Evolutionary conservation across 2,888 invertebrate genomes (phyloP), one percentile per base, ranked within the genome.

Genomic region (Lucinisca nassula): DNA sequence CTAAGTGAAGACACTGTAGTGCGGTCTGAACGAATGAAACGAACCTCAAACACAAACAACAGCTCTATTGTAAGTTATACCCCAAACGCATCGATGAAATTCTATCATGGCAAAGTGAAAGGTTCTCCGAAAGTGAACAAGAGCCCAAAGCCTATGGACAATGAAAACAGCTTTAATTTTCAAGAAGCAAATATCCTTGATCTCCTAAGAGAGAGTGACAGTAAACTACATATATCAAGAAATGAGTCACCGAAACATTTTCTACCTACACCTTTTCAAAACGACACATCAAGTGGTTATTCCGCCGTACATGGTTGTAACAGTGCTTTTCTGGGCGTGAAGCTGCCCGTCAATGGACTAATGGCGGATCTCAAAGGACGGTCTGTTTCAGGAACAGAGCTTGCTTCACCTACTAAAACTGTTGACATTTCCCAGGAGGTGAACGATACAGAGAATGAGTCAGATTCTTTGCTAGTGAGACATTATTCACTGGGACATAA

Each of bases 1-100:
- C 83, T 92, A 3, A 94, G 93, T 3, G 96, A 96, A 85, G 94
- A 96, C 82, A 82, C 82, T 37, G 55, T 81, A 35, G 79, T 92
- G 0, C 85, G 94, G 27, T 76, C 37, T 21, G 80, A 76, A 14
- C 73, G 93, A 67, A 51, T 92, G 0, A 45, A 86, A 74, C 73
- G 84, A n/a, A 79, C 72, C 32, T 81, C 84, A 67, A 77, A 84
- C 45, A 67, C 75, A 45, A 74, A 35, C n/a, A 84, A 81, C 37
- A 78, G 30, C 82, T 45, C 78, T 37, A 82, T 85, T 45, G 61
- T 51, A n/a, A 78, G 79, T 8, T 72, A 75, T 32, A 85, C 85
- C 1, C 85, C 88, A 1, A 82, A 58, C 2, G 55, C 77, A 8
- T 17, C 74, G 4, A 40, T 55, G 17, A 81, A 70, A 30, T 75